A percentile compares a stretch with the other conserved stretches of the same genome.
Conservation (phyloP, 53 echinoderm and acorn worm species). For the Crossaster papposus region DNA sequence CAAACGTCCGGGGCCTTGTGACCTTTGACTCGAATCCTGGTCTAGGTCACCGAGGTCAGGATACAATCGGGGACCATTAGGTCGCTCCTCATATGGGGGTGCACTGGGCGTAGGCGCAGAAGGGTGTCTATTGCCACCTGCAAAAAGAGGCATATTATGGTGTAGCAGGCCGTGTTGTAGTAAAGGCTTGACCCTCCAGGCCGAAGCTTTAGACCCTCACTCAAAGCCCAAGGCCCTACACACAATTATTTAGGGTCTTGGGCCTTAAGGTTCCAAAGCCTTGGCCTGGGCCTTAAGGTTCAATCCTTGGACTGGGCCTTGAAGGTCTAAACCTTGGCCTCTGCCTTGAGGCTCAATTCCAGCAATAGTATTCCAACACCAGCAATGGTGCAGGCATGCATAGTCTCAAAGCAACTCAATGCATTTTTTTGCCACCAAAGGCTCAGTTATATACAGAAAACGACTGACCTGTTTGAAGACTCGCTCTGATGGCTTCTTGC, state of each 20-base stretch:
- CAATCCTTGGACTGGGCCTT: too few relatives aligned
- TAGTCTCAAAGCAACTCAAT: background rate
- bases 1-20: background rate
- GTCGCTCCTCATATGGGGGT: slow-evolving; percentile 18
- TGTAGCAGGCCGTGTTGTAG: too few relatives aligned
- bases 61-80: background rate
- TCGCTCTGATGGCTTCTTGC: slow-evolving; percentile 74
- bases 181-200: too few relatives aligned
- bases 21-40: background rate
- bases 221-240: too few relatives aligned
- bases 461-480: slow-evolving; percentile 62
- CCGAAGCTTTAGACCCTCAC: too few relatives aligned
- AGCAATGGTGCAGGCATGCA: background rate
- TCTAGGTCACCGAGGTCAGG: slow-evolving; percentile 22
- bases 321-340: too few relatives aligned
- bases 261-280: too few relatives aligned
- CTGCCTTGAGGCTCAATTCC: too few relatives aligned
- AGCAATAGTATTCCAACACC: too few relatives aligned
- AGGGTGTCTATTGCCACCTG: background rate
- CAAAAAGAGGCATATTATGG: background rate
- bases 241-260: too few relatives aligned
- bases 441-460: background rate
- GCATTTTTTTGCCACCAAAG: background rate
- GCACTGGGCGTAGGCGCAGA: slow-evolving; percentile 28
- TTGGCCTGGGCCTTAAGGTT: too few relatives aligned